Evolutionary conservation across 2,888 invertebrate species (phyloP).

Genomic region (Dynastes hyllus): DNA sequence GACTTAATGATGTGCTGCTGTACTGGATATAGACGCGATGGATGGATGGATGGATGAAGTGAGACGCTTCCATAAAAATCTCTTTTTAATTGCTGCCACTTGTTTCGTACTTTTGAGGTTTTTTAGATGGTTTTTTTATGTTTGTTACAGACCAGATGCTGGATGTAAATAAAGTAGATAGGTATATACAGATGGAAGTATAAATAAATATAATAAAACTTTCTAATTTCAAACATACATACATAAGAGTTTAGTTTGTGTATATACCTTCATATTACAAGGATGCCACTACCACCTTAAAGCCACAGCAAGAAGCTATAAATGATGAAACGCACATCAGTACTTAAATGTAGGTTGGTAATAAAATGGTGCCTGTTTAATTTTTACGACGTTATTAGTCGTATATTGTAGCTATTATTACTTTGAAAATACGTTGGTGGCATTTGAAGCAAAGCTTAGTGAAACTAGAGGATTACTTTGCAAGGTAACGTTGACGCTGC

Average conservation of each 20-base stretch:
- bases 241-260: neutral
- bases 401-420: neutral
- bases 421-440: neutral
- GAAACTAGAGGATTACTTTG: neutral
- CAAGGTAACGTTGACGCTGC: neutral
- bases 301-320: neutral
- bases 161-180: constrained; percentile 5
- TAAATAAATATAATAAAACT: neutral
- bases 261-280: neutral
- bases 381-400: too few relatives aligned
- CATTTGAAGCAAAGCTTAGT: neutral
- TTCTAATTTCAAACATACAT: neutral
- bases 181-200: neutral
- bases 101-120: constrained; percentile 23
- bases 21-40: constrained; percentile 13
- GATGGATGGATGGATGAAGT: constrained; percentile 34
- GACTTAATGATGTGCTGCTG: constrained; percentile 33
- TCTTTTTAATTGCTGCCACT: constrained; percentile 35
- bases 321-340: too few relatives aligned
- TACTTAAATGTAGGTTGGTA: too few relatives aligned
- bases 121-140: constrained; percentile 9
- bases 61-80: constrained; percentile 38
- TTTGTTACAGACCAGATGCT: constrained; percentile 1
- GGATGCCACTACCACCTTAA: neutral
- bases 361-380: too few relatives aligned